phyloP scores from a whole-genome alignment of 2,888 invertebrate genomes.

The Rhaphigaster nebulosa region DNA sequence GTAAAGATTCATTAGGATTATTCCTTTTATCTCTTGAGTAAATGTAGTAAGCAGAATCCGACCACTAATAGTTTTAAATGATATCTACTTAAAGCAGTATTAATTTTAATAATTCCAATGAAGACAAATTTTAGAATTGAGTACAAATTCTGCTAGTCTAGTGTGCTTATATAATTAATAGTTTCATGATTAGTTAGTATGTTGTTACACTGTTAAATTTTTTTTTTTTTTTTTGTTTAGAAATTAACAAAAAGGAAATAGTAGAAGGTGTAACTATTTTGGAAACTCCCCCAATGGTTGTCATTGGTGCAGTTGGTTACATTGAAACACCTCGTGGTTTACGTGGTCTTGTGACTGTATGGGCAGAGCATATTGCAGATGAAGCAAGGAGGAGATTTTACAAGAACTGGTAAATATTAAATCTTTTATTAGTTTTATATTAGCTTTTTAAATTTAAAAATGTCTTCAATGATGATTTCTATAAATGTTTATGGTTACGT shows the following conservation, averaged over 20 bases:
- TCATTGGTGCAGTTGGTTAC: slow-evolving; percentile 98
- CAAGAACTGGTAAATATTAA: slow-evolving; percentile 92
- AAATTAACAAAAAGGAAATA: slow-evolving; percentile 99
- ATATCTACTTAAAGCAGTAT: too few species aligned
- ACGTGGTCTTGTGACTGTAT: slow-evolving; percentile 93
- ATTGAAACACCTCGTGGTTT: slow-evolving; percentile 98
- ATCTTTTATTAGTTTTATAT: background rate
- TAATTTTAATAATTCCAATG: too few species aligned
- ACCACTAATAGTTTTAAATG: too few species aligned
- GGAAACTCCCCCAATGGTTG: slow-evolving; percentile 98
- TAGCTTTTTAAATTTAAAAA: background rate
- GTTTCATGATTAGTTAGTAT: too few species aligned
- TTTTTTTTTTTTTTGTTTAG: slow-evolving; percentile 72
- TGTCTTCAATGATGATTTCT: slow-evolving; percentile 52
- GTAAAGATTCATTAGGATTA: too few species aligned
- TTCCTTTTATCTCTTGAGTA: too few species aligned
- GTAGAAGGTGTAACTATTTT: slow-evolving; percentile 98
- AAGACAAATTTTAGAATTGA: too few species aligned
- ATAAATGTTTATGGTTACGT: slow-evolving; percentile 63
- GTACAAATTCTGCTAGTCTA: too few species aligned
- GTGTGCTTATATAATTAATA: too few species aligned
- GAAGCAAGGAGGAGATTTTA: slow-evolving; percentile 99
- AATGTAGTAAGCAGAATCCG: too few species aligned
- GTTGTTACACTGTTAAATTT: too few species aligned
- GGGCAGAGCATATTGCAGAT: slow-evolving; percentile 99